These are phyloP conservation scores for Mormyrops attenuatus DNA, from an alignment of 2,797 vertebrate species.

Conservation along the genomic window DNA sequence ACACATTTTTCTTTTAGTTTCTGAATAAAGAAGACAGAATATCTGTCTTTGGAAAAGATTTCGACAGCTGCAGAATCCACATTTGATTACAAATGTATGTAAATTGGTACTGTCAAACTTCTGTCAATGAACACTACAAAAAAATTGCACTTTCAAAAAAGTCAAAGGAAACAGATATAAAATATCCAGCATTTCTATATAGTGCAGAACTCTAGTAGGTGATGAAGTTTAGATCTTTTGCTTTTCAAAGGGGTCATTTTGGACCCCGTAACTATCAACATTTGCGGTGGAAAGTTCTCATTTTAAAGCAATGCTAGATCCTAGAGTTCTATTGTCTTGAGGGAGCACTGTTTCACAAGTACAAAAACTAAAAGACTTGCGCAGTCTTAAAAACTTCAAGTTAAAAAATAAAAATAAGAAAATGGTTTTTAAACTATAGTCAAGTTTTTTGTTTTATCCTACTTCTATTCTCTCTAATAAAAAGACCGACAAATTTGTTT, in stretches of 20 bases:
- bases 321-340: conserved; percentile 29
- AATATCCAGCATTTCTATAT: background rate
- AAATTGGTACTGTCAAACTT: background rate
- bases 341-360: conserved; percentile 57
- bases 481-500: conserved; percentile 53
- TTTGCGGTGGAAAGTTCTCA: conserved; percentile 19
- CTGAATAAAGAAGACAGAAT: conserved; percentile 6
- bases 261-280: background rate
- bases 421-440: conserved; percentile 44
- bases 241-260: background rate
- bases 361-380: conserved; percentile 38
- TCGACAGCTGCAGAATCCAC: background rate
- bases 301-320: conserved; percentile 8
- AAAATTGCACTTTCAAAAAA: conserved; percentile 17
- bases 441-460: conserved; percentile 7
- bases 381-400: conserved; percentile 62
- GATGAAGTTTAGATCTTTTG: background rate
- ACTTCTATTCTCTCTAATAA: conserved; percentile 24
- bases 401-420: conserved; percentile 59
- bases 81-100: background rate
- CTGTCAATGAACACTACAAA: background rate
- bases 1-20: background rate
- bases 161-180: background rate
- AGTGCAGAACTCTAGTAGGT: conserved; percentile 12
- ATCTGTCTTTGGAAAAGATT: background rate